Base-by-base conservation (phyloP, 2,797 vertebrate species). In the Nannoperca australis region DNA sequence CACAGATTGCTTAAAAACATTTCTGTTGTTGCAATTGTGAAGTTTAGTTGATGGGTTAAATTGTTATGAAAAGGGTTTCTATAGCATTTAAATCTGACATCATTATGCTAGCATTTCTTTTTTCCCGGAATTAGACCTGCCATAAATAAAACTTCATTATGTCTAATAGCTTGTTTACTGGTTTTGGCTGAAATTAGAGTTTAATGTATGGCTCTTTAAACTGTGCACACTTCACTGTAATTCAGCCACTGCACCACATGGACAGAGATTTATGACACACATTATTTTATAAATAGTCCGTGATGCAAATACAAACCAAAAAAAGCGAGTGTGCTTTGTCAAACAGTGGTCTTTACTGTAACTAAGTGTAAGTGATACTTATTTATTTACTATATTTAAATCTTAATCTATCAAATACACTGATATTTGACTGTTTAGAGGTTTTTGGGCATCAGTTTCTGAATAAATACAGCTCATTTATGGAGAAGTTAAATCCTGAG, bases 31-130 rank as follows among this genome's bases (percentile, higher is more conserved):
- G 53, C 38, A 45, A 67, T 70, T 54, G 5, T 78, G 34, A 77
- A 42, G 38, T 74, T 36, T 70, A 69, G 66, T 49, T 65, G 73
- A 82, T 69, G 69, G 72, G 89, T 87, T 51, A 77, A 82, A 82
- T 86, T 11, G 64, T 42, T 64, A 34, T 77, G 59, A 77, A 84
- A 86, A 76, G 70, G 56, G n/a, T 89, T 89, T 88, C 81, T 79
- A 78, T 71, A 53, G 69, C 87, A 86, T 88, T 90, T 86, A 87
- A 86, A 81, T 81, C 73, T 84, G 82, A 89, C 62, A 69, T 89
- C 73, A 89, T 85, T 81, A 87, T 62, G 65, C 47, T 73, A 67
- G 70, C 59, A 45, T 79, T 74, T 58, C 15, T 76, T 20, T 62
- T 34, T 36, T 65, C 36, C 49, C 70, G 73, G 53, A 76, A 77